Evolutionary conservation across 1,140 invertebrate species (phyloP).

Genomic region (Hydropsyche tenuis): DNA sequence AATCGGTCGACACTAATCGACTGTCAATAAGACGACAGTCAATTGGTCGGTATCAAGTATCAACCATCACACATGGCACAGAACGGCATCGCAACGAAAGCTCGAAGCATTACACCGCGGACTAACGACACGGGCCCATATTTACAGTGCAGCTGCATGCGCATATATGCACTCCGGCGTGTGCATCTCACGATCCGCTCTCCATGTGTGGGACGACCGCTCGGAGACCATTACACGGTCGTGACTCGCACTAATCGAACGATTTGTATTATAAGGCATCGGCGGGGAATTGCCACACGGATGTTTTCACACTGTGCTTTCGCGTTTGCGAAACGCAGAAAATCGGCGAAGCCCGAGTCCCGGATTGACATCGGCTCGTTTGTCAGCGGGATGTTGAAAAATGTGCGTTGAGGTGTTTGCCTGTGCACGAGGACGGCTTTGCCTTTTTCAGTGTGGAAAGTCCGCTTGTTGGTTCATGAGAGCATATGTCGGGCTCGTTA

Average conservation of each 20-base stretch:
- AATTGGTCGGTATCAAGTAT: too few relatives aligned
- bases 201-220: constrained; percentile 44
- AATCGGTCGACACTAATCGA: too few relatives aligned
- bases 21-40: too few relatives aligned
- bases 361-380: not conserved
- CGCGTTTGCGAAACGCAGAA: not conserved
- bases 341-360: not conserved
- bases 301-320: constrained; percentile 37
- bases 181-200: not conserved
- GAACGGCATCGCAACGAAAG: too few relatives aligned
- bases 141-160: too few relatives aligned
- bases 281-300: constrained; percentile 18
- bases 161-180: not conserved
- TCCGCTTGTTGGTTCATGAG: too few relatives aligned
- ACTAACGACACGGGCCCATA: too few relatives aligned
- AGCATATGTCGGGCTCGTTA: not conserved
- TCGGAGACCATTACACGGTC: constrained; percentile 44
- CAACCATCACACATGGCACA: too few relatives aligned
- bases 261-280: constrained; percentile 48
- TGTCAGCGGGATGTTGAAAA: not conserved
- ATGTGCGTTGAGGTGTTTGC: too few relatives aligned
- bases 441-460: too few relatives aligned
- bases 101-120: too few relatives aligned
- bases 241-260: constrained; percentile 49
- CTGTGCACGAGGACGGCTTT: too few relatives aligned